These are phyloP conservation scores for Agelas oroides DNA, from an alignment of 37 sponge, comb jelly and placozoan genomes.

Conservation along the genomic window DNA sequence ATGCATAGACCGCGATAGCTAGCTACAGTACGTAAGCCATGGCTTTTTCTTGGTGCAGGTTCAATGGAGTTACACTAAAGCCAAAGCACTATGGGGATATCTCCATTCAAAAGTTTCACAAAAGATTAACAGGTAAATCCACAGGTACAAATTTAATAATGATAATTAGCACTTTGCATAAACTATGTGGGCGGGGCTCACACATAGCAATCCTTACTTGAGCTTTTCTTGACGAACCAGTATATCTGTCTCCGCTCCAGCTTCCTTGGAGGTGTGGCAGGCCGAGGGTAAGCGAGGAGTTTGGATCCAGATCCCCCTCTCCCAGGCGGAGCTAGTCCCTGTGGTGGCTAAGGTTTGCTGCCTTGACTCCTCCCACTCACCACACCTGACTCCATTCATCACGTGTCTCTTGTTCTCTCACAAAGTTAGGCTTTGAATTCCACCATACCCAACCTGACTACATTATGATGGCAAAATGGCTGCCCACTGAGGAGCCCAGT, in stretches of 20 bases:
- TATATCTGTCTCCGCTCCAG: not conserved
- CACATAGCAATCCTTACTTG: no score
- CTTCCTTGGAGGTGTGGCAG: slow-evolving; percentile 69
- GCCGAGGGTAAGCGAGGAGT: slow-evolving; percentile 70
- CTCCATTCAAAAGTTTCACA: slow-evolving; percentile 34
- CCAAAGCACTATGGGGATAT: slow-evolving; percentile 53
- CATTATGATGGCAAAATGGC: slow-evolving; percentile 84
- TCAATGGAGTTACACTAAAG: slow-evolving; percentile 62
- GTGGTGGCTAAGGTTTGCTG: slow-evolving; percentile 70
- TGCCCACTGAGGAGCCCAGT: slow-evolving; percentile 65
- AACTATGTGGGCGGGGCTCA: no score
- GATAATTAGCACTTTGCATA: no score
- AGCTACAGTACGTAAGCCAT: no score
- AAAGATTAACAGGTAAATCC: slow-evolving; percentile 51
- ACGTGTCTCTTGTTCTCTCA: no score
- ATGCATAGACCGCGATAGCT: not conserved
- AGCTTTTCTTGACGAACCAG: no score
- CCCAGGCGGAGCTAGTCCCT: slow-evolving; percentile 61
- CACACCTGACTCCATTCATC: no score
- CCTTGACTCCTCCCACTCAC: not conserved
- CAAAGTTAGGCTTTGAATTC: slow-evolving; percentile 75
- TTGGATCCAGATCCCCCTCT: slow-evolving; percentile 73
- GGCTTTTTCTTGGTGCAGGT: slow-evolving; percentile 29
- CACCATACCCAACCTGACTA: slow-evolving; percentile 81
- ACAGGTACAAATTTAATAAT: not conserved